phyloP scores from a whole-genome alignment of 2,888 invertebrate genomes.

The Drosophila greeni region DNA sequence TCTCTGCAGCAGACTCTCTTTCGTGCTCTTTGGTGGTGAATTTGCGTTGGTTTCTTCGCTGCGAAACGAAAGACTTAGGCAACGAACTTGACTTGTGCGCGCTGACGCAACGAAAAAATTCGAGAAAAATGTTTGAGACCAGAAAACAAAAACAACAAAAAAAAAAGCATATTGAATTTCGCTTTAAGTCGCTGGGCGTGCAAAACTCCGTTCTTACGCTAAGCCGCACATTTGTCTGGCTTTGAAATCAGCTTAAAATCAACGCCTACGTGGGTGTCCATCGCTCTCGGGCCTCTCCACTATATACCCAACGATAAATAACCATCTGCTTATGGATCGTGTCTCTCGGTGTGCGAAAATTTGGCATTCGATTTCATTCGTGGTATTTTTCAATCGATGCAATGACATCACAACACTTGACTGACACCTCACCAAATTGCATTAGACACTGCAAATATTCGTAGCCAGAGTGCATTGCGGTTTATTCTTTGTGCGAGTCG shows the following conservation, averaged over 20 bases:
- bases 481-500: conserved; percentile 9
- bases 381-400: conserved; percentile 37
- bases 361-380: conserved; percentile 55
- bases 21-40: conserved; percentile 18
- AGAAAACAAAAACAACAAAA: background rate
- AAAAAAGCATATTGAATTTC: conserved; percentile 62
- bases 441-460: conserved; percentile 27
- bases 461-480: conserved; percentile 17
- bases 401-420: conserved; percentile 62
- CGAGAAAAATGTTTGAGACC: conserved; percentile 8
- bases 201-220: conserved; percentile 59
- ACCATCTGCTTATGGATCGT: conserved; percentile 62
- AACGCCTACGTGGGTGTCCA: conserved; percentile 72
- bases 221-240: conserved; percentile 69
- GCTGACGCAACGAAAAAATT: conserved; percentile 43
- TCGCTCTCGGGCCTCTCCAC: background rate
- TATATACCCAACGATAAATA: conserved; percentile 43
- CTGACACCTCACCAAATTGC: conserved; percentile 22
- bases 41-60: background rate
- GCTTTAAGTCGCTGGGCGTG: conserved; percentile 44
- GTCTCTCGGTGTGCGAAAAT: conserved; percentile 43
- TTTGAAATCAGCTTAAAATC: conserved; percentile 73
- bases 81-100: conserved; percentile 55
- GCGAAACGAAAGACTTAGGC: conserved; percentile 61
- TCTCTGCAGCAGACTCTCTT: background rate